Conservation (phyloP, 2,113 vertebrate species). For the Sigmodon hispidus region DNA sequence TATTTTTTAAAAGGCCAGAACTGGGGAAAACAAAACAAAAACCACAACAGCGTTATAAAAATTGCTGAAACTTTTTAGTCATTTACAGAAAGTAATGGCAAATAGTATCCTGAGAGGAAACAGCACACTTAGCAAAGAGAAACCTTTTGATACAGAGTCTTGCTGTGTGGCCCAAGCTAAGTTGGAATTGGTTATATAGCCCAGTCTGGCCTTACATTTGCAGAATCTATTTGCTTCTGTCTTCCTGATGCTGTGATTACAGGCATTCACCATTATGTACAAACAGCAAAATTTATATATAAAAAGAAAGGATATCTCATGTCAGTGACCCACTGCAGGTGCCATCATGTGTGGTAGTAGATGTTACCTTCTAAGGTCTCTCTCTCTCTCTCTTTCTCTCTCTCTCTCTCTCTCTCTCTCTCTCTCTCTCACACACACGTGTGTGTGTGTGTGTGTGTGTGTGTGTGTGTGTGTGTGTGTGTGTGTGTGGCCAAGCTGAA, state of each 20-base stretch:
- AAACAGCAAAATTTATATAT: background rate
- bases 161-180: background rate
- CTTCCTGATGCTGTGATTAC: background rate
- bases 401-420: too few species aligned
- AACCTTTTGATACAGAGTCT: background rate
- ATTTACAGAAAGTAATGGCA: slow-evolving; percentile 31
- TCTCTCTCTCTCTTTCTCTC: too few species aligned
- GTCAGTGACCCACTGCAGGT: background rate
- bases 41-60: too few species aligned
- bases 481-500: slow-evolving; percentile 36
- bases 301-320: background rate
- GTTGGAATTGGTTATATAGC: too few species aligned
- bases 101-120: background rate
- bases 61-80: slow-evolving; percentile 33
- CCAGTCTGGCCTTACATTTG: background rate
- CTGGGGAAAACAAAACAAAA: too few species aligned
- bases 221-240: background rate
- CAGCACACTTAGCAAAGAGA: background rate
- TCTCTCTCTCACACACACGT: too few species aligned
- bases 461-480: background rate
- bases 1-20: slow-evolving; percentile 48
- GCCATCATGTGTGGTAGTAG: background rate
- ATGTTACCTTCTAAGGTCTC: background rate
- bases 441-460: background rate
- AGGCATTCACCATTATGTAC: background rate